Base-by-base conservation (phyloP, 2,888 invertebrate species). In the Tuberolachnus salignus region DNA sequence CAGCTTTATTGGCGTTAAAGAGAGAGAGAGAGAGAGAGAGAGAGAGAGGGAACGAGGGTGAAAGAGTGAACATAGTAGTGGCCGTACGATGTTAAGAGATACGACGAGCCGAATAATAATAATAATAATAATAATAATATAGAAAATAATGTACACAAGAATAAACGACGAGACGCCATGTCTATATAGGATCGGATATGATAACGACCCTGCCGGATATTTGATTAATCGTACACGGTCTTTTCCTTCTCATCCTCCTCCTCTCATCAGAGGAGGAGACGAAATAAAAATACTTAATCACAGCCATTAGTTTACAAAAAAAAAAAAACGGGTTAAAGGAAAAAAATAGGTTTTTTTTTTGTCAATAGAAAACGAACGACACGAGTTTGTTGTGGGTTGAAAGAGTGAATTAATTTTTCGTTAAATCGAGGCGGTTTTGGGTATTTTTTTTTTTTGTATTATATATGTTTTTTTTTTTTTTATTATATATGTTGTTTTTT, bases 341-440 rank as follows among this genome's bases (percentile, higher is more conserved):
- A 13, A 26, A 44, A 44, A 59, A 71, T 21, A 26, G 23, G 23
- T 16, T 21, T 57, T 19, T 69, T 44, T 16, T 34, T 55, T 19
- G 34, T 67, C 75, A 34, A 78, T 78, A 69, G 67, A 61, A 51
- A 67, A 51, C 6, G 34, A 69, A 61, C 34, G 59, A 67, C 46
- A 69, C 59, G 78, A 59, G 49, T 49, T n/a, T 69, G 49, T 34
- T 19, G 49, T 46, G 21, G 16, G 53, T 21, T 13, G 14, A 19
- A 51, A 34, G 59, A 57, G 51, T 61, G 78, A 69, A 78, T 78
- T 78, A 78, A 69, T 78, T 69, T 78, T 78, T 78, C 78, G 78
- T 78, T 78, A 78, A 59, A 69, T 23, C 67, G 26, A 78, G 49
- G 13, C 51, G 51, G 78, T 78, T 78, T 78, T 51, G 16, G 78